Conservation (phyloP, 2,888 invertebrate species). For the Notodonta dromedarius region DNA sequence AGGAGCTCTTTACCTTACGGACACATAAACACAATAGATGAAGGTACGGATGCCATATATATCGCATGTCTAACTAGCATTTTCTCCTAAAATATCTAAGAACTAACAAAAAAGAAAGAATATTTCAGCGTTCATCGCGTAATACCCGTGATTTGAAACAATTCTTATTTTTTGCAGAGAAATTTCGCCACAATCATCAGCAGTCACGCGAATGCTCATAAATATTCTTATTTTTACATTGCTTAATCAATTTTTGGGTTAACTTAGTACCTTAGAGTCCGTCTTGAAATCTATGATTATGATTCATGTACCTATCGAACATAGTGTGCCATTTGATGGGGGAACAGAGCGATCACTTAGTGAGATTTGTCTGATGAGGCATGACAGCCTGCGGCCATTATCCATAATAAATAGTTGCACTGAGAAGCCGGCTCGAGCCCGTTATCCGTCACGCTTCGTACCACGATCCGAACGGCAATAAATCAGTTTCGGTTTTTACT, state of each 20-base stretch:
- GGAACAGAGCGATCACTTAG: constrained; percentile 47
- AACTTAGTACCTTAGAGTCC: neutral
- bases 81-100: constrained; percentile 57
- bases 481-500: constrained; percentile 52
- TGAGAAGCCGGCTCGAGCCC: constrained; percentile 46
- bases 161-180: constrained; percentile 69
- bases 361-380: constrained; percentile 52
- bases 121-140: constrained; percentile 61
- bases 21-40: constrained; percentile 20
- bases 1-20: neutral
- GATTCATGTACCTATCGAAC: constrained; percentile 37
- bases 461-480: constrained; percentile 43
- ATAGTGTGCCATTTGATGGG: constrained; percentile 34
- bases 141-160: constrained; percentile 71
- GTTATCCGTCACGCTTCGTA: constrained; percentile 62
- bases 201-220: constrained; percentile 66
- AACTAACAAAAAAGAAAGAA: constrained; percentile 55
- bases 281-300: constrained; percentile 14
- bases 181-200: constrained; percentile 64
- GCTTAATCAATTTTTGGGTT: constrained; percentile 18
- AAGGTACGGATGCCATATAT: constrained; percentile 32
- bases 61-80: constrained; percentile 63
- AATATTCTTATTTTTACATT: constrained; percentile 37
- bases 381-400: constrained; percentile 56
- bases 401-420: constrained; percentile 65